A percentile compares a stretch with the other conserved stretches of the same genome.
phyloP scores from a whole-genome alignment of 1,140 invertebrate species.

The Antheraea pernyi region DNA sequence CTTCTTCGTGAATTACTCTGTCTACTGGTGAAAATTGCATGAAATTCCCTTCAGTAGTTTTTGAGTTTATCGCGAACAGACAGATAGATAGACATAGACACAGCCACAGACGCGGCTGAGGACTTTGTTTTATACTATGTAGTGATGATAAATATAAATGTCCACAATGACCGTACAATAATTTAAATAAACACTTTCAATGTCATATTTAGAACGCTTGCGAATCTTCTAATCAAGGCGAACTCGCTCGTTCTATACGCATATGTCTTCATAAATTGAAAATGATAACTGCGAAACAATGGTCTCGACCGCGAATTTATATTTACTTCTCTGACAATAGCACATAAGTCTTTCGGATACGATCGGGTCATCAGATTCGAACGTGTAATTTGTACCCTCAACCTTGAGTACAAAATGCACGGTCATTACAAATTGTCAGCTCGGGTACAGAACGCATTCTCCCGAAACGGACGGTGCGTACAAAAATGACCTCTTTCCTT shows the following conservation, averaged over 20 bases:
- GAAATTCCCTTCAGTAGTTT: no score
- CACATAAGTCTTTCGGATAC: conserved; percentile 42
- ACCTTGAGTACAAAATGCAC: conserved; percentile 69
- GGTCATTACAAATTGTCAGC: conserved; percentile 62
- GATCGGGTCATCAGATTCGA: conserved; percentile 60
- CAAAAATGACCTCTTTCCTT: conserved; percentile 25
- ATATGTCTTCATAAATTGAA: conserved; percentile 34
- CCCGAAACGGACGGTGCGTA: conserved; percentile 16
- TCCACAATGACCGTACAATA: conserved; percentile 11
- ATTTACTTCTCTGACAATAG: conserved; percentile 34
- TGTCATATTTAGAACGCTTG: conserved; percentile 22
- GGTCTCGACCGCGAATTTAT: conserved; percentile 48
- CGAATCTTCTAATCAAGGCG: conserved; percentile 39
- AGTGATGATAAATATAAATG: conserved; percentile 22
- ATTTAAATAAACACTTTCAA: conserved; percentile 17
- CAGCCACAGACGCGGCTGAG: no score
- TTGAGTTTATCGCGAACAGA: no score
- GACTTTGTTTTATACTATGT: no score
- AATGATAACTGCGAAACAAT: conserved; percentile 46
- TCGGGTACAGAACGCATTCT: conserved; percentile 55
- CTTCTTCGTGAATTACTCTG: no score
- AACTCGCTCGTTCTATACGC: conserved; percentile 32
- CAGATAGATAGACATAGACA: no score
- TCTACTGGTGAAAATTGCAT: no score
- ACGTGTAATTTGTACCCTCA: conserved; percentile 63